A percentile compares a stretch with the other conserved stretches of the same genome.
phyloP scores from a whole-genome alignment of 2,888 invertebrate genomes.

The Elysia crispata region DNA sequence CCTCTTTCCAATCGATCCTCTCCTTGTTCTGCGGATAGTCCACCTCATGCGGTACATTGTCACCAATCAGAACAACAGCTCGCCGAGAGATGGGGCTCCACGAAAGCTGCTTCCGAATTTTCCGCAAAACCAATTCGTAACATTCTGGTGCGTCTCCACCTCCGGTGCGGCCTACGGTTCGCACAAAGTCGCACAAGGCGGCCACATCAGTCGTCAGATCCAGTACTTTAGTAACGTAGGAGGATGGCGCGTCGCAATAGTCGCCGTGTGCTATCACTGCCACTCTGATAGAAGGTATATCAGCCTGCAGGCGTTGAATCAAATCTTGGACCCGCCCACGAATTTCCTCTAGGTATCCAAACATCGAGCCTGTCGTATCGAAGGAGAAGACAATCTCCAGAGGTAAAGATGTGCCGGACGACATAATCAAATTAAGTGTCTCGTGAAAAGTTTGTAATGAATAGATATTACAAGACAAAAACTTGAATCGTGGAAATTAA shows the following conservation, averaged over 20 bases:
- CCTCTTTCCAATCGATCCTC: slow-evolving; percentile 69
- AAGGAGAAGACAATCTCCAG: slow-evolving; percentile 72
- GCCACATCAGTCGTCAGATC: slow-evolving; percentile 62
- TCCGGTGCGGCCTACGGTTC: slow-evolving; percentile 60
- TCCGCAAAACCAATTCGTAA: slow-evolving; percentile 73
- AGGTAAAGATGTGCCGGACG: neutral
- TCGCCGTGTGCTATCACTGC: slow-evolving; percentile 74
- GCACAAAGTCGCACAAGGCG: slow-evolving; percentile 61
- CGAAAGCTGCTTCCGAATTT: slow-evolving; percentile 66
- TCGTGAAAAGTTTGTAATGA: no score
- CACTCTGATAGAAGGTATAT: slow-evolving; percentile 71
- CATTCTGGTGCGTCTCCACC: slow-evolving; percentile 74
- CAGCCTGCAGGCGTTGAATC: slow-evolving; percentile 70
- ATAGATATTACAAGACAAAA: no score
- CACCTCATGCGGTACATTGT: slow-evolving; percentile 70
- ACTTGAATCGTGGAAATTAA: no score
- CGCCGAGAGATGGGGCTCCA: slow-evolving; percentile 72
- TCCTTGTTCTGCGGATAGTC: slow-evolving; percentile 60
- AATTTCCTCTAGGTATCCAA: slow-evolving; percentile 60
- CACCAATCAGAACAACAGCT: slow-evolving; percentile 73
- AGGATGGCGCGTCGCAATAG: slow-evolving; percentile 65
- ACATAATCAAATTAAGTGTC: no score
- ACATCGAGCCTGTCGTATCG: slow-evolving; percentile 74
- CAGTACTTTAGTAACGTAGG: slow-evolving; percentile 66
- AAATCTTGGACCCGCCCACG: slow-evolving; percentile 66